Evolutionary conservation across 2,113 vertebrate genomes (phyloP), one percentile per base, ranked within the genome.

Genomic region (Telmatochromis brachygnathus): DNA sequence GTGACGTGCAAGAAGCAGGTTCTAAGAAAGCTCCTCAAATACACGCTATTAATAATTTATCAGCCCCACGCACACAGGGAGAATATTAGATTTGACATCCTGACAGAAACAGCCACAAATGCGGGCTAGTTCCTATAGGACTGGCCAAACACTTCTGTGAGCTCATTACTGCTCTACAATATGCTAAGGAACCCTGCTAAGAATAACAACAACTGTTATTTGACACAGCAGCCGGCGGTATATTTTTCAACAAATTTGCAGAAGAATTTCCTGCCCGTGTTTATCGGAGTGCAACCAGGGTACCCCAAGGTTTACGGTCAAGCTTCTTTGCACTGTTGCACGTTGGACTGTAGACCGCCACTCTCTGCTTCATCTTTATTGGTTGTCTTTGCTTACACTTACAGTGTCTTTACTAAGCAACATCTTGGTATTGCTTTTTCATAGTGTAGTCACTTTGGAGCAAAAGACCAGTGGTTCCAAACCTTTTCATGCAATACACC

Each of bases 1-100:
- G 90, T 94, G 91, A 95, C 87, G 83, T 92, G 88, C 77, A 5
- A 91, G 89, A 82, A 75, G 81, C 54, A 70, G 85, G 89, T 91
- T 95, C 89, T 87, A 81, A 94, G 93, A 95, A 94, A 94, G 94
- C 93, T 94, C 93, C 92, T 94, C 93, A 96, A 95, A 95, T 94
- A 94, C 91, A 94, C 10, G 23, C 86, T 47, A 80, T 95, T 89
- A 93, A 95, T 94, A 89, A 94, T 95, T 82, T 79, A 95, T 84
- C 81, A 21, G 33, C 65, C 73, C 84, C 87, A 87, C 90, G 68
- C 90, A 42, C 84, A 26, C 79, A 86, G 84, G 85, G 87, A 87
- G 89, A 94, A 95, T 93, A 92, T 94, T 91, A 84, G 53, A 94
- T 94, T 92, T 91, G 91, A 94, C 93, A 58, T 39, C 87, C 84